Conservation (phyloP, 2,888 invertebrate species). For the Eupithecia centaureata region DNA sequence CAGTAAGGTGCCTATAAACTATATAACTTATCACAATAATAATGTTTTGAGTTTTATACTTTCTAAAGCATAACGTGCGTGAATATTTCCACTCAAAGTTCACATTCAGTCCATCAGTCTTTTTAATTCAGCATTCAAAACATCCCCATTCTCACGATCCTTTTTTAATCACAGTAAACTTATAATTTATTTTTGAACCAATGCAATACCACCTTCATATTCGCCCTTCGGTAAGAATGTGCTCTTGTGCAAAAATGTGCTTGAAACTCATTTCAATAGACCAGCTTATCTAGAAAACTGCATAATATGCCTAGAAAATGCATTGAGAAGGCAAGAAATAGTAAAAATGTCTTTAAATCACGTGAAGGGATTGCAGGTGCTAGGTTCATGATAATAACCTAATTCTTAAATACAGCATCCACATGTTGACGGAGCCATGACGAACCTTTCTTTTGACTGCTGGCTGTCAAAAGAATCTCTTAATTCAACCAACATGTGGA, state of each 20-base stretch:
- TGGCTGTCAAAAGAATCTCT: neutral
- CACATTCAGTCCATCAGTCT: conserved; percentile 67
- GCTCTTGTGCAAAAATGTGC: conserved; percentile 9
- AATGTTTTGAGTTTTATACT: conserved; percentile 10
- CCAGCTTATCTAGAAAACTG: neutral
- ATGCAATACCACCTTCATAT: neutral
- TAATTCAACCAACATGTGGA: conserved; percentile 2
- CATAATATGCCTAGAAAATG: too few relatives aligned
- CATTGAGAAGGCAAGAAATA: neutral
- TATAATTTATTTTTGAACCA: conserved; percentile 32
- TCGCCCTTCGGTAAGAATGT: too few relatives aligned
- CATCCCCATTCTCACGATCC: conserved; percentile 29
- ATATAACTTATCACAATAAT: conserved; percentile 44
- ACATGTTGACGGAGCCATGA: neutral
- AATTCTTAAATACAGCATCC: neutral
- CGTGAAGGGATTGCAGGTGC: conserved; percentile 2
- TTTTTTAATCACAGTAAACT: conserved; percentile 53
- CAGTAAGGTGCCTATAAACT: conserved; percentile 16
- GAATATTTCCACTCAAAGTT: conserved; percentile 20
- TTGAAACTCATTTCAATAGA: neutral
- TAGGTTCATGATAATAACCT: neutral
- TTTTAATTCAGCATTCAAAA: conserved; percentile 51
- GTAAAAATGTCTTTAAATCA: neutral
- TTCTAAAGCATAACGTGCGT: neutral
- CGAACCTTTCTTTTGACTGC: neutral